phyloP scores from a whole-genome alignment of 1,140 invertebrate species.

The Archivesica marissinica region DNA sequence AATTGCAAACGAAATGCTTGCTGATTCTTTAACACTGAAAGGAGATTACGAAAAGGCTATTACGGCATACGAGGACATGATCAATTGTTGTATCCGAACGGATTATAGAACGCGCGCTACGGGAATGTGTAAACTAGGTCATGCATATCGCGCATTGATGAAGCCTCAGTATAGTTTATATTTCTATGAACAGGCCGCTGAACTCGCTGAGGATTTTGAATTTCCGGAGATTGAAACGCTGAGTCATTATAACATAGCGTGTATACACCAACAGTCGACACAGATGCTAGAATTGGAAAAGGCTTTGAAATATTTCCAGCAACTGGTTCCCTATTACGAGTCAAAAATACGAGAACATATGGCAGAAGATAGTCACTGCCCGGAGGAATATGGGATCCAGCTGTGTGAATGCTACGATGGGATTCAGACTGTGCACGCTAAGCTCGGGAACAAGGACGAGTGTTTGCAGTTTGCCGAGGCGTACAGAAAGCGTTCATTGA shows the following conservation, averaged over 20 bases:
- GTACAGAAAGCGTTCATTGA: constrained; percentile 72
- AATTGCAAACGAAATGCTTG: constrained; percentile 78
- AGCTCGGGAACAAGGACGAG: constrained; percentile 78
- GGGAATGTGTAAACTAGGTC: constrained; percentile 78
- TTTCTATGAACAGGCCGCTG: constrained; percentile 75
- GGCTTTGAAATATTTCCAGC: constrained; percentile 75
- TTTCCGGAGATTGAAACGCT: constrained; percentile 74
- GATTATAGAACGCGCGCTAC: constrained; percentile 71
- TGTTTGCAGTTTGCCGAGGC: constrained; percentile 80
- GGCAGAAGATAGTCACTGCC: constrained; percentile 78
- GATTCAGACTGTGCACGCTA: constrained; percentile 76
- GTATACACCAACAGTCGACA: constrained; percentile 77
- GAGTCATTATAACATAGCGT: constrained; percentile 78
- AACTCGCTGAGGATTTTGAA: constrained; percentile 74
- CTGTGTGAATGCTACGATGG: constrained; percentile 80
- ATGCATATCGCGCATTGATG: constrained; percentile 71
- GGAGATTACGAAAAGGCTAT: constrained; percentile 75
- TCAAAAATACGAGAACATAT: constrained; percentile 73
- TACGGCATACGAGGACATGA: constrained; percentile 69
- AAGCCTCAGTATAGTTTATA: constrained; percentile 76
- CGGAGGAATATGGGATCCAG: constrained; percentile 74
- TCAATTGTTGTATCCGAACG: constrained; percentile 65
- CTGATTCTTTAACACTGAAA: constrained; percentile 77
- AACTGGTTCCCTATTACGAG: constrained; percentile 79
- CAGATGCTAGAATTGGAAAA: constrained; percentile 77